Evolutionary conservation across 2,888 invertebrate genomes (phyloP).

Genomic region (Euplexia lucipara): DNA sequence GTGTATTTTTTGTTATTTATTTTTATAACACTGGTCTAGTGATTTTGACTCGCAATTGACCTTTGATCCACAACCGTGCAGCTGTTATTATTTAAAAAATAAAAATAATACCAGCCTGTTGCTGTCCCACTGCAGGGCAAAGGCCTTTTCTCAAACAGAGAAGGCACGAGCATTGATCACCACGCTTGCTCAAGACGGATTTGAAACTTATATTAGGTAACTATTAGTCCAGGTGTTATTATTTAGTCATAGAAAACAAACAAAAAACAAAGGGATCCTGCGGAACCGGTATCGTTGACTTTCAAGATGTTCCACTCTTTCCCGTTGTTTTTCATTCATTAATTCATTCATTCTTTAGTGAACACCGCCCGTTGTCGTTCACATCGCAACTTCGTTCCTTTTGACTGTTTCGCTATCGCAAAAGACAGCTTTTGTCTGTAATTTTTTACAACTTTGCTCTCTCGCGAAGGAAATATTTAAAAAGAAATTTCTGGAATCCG

Average conservation of each 20-base stretch:
- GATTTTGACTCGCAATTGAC: too few species aligned
- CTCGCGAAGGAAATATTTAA: constrained; percentile 28
- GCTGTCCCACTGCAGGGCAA: too few species aligned
- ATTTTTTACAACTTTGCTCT: constrained; percentile 45
- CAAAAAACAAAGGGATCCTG: neutral
- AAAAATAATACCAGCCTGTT: too few species aligned
- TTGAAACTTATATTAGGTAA: too few species aligned
- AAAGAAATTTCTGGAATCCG: constrained; percentile 43
- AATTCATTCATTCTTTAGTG: constrained; percentile 33
- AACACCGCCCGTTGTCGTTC: constrained; percentile 33
- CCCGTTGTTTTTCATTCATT: constrained; percentile 18
- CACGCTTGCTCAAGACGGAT: too few species aligned
- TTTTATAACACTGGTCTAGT: too few species aligned
- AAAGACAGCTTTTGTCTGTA: constrained; percentile 39
- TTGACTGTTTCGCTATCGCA: constrained; percentile 43
- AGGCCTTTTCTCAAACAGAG: too few species aligned
- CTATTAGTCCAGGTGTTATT: too few species aligned
- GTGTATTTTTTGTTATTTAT: too few species aligned
- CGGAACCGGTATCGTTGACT: constrained; percentile 29
- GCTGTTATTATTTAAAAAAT: too few species aligned
- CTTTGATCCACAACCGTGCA: too few species aligned
- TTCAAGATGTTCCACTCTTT: constrained; percentile 20
- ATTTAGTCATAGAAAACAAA: neutral
- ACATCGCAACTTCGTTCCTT: constrained; percentile 32
- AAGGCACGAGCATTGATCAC: too few species aligned